Base-by-base conservation (phyloP, 2,797 vertebrate genomes). In the Molothrus ater region DNA sequence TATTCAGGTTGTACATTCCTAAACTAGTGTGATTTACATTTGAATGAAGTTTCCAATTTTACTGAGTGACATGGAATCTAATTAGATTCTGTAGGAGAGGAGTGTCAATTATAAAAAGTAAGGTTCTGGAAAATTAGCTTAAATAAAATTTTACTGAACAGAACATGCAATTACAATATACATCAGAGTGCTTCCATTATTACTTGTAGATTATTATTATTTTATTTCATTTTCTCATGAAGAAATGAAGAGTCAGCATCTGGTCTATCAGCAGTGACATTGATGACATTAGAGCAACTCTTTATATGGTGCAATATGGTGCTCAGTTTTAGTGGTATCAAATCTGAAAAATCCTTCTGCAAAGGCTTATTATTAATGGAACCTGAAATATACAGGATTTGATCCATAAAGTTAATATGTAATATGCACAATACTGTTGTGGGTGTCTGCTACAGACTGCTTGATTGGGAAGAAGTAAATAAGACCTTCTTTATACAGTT, bases 41-140 rank as follows among this genome's bases (percentile, higher is more conserved):
- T 96, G 91, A 97, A 96, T 95, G 90, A 95, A 82, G 72, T 86
- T 96, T 95, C 60, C 68, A 82, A 50, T 94, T 96, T 96, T 81
- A 91, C 32, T 87, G 84, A 97, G 43, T 97, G 86, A 94, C 86
- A 90, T 65, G 56, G 95, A 95, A 95, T 93, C 51, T 96, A 96
- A 97, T 97, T 93, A 95, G 17, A 90, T 94, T 57, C 56, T 34
- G 68, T 80, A 88, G 47, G 32, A 94, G 90, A 86, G 17, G 80
- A 93, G 42, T 87, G 32, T 94, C 70, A 84, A 80, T 93, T 94
- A 61, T 87, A 79, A 88, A 89, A 96, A 92, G 80, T 22, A 71
- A 84, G 48, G 57, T 42, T 90, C 90, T 80, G 86, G 80, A 91
- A 96, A 97, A 95, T 95, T 78, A 86, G 43, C 66, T 60, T 90